These are phyloP conservation scores for Ciona savignyi DNA, from an alignment of 23 tunicate species.

Conservation along the genomic window DNA sequence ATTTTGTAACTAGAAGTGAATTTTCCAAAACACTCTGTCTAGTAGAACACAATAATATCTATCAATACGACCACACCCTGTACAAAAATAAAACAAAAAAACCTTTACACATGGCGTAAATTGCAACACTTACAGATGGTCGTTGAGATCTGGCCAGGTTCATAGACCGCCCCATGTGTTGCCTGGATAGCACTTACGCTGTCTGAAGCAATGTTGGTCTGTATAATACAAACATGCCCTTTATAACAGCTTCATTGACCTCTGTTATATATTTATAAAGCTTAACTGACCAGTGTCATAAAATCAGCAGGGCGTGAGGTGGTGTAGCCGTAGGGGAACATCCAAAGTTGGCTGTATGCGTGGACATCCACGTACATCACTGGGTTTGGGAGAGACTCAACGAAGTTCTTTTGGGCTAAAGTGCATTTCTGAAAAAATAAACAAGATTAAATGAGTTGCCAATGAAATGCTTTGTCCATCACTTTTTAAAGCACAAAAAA, in stretches of 20 bases:
- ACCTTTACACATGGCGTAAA: too few relatives aligned
- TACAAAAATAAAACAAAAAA: too few relatives aligned
- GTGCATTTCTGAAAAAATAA: conserved; percentile 46
- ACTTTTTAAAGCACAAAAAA: too few relatives aligned
- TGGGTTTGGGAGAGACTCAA: conserved; percentile 20
- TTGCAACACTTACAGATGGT: conserved; percentile 57
- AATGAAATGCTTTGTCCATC: too few relatives aligned
- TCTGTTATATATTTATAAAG: neutral
- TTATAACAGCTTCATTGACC: too few relatives aligned
- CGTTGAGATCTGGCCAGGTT: conserved; percentile 50
- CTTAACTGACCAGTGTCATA: conserved; percentile 13
- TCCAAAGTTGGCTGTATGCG: conserved; percentile 80
- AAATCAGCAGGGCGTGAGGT: neutral
- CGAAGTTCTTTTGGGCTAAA: conserved; percentile 46
- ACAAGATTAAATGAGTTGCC: neutral
- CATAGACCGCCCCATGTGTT: conserved; percentile 32
- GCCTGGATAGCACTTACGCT: conserved; percentile 32
- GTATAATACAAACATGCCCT: conserved; percentile 16
- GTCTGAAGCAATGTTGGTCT: conserved; percentile 27
- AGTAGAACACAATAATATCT: too few relatives aligned
- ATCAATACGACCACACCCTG: too few relatives aligned
- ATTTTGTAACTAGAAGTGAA: neutral
- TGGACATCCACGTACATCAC: conserved; percentile 63
- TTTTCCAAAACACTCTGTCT: too few relatives aligned
- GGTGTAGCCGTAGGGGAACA: conserved; percentile 83